These are phyloP conservation scores for Lithophane leautieri DNA, from an alignment of 2,888 invertebrate species.

Conservation along the genomic window DNA sequence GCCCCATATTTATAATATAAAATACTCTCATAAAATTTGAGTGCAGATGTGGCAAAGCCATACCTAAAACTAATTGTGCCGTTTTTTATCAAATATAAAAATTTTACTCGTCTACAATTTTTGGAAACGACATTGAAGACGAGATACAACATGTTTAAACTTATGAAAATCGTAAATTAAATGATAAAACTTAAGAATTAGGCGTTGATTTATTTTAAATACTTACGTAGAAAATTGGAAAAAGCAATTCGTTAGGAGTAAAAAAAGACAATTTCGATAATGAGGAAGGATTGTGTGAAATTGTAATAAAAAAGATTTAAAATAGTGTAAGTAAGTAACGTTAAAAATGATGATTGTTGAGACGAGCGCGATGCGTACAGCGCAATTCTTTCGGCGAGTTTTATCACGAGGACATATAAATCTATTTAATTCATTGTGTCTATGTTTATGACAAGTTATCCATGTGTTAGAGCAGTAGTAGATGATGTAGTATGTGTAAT, in stretches of 20 bases:
- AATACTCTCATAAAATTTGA: slow-evolving; percentile 59
- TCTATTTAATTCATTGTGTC: slow-evolving; percentile 64
- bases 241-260: slow-evolving; percentile 70
- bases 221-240: slow-evolving; percentile 67
- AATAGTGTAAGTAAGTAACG: slow-evolving; percentile 57
- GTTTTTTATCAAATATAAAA: slow-evolving; percentile 63
- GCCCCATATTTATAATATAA: slow-evolving; percentile 77
- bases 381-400: slow-evolving; percentile 61
- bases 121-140: slow-evolving; percentile 61
- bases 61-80: slow-evolving; percentile 63
- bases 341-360: slow-evolving; percentile 57
- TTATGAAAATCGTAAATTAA: slow-evolving; percentile 74
- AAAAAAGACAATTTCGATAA: slow-evolving; percentile 66
- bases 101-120: slow-evolving; percentile 65
- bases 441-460: slow-evolving; percentile 70
- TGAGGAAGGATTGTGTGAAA: slow-evolving; percentile 43
- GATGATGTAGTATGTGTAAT: slow-evolving; percentile 72
- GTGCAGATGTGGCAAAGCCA: slow-evolving; percentile 73
- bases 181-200: slow-evolving; percentile 69
- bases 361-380: slow-evolving; percentile 45
- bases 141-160: slow-evolving; percentile 70
- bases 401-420: slow-evolving; percentile 70
- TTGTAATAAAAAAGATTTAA: slow-evolving; percentile 55
- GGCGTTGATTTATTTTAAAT: slow-evolving; percentile 75
- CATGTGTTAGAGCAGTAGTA: slow-evolving; percentile 73